Evolutionary conservation across 2,113 vertebrate species (phyloP).

Genomic region (Cyprinodon variegatus): DNA sequence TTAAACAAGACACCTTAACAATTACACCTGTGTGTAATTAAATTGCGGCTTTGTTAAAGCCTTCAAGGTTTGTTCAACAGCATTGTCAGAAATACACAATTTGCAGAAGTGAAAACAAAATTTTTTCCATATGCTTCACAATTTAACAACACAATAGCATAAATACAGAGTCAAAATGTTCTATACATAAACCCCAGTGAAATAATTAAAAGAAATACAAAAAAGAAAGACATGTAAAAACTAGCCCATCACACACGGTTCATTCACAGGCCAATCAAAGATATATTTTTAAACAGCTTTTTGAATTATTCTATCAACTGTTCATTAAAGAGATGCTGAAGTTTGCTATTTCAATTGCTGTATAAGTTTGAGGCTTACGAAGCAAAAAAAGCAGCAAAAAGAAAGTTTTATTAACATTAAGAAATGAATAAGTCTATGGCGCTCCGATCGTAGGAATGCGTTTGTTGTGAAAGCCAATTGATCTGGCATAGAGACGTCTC

Average conservation of each 20-base stretch:
- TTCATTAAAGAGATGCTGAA: background rate
- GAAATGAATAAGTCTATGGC: no score
- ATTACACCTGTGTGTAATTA: no score
- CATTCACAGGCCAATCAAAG: no score
- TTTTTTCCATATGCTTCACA: background rate
- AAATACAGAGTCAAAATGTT: background rate
- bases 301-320: background rate
- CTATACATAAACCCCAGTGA: no score
- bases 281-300: background rate
- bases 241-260: no score
- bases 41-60: background rate
- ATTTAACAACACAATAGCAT: background rate
- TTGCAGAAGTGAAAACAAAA: background rate
- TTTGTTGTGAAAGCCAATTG: no score
- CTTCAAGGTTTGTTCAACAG: background rate
- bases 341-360: background rate
- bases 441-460: no score
- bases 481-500: no score
- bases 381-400: background rate
- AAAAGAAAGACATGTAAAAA: no score
- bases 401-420: no score
- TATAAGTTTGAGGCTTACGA: background rate
- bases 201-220: no score
- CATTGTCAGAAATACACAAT: background rate
- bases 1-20: no score